These are phyloP conservation scores for Melanotaenia nigrans DNA, from an alignment of 2,797 vertebrate genomes.

Conservation along the genomic window DNA sequence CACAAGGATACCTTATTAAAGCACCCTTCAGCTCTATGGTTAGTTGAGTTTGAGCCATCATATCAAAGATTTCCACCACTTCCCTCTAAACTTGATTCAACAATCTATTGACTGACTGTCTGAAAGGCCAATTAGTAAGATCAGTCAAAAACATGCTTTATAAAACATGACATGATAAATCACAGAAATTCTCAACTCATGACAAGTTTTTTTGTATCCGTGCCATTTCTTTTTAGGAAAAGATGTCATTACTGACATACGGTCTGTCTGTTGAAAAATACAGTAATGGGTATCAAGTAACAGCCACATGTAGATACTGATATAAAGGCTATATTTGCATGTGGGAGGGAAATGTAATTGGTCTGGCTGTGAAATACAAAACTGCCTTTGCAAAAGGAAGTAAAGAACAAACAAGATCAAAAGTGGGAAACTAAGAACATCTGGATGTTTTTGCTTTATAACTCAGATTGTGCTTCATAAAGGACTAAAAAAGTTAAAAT, in stretches of 20 bases:
- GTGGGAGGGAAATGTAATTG: neutral
- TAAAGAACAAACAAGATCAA: neutral
- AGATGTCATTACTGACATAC: neutral
- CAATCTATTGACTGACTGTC: constrained; percentile 47
- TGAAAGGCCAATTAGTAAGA: constrained; percentile 65
- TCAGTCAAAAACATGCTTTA: constrained; percentile 22
- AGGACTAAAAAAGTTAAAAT: neutral
- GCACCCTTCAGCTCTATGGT: constrained; percentile 63
- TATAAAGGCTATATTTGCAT: neutral
- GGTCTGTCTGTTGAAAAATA: neutral
- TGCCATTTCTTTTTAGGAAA: neutral
- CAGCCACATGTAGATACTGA: neutral
- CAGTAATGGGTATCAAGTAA: neutral
- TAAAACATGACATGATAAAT: neutral
- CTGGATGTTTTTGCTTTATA: neutral
- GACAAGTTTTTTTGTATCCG: neutral
- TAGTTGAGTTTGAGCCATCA: constrained; percentile 71
- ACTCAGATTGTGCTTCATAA: neutral
- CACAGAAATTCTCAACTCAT: neutral
- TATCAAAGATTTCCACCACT: constrained; percentile 76
- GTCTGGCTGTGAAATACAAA: neutral
- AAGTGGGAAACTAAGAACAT: neutral
- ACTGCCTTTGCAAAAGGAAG: neutral
- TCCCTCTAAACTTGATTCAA: constrained; percentile 52
- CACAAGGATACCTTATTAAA: constrained; percentile 76